phyloP scores from a whole-genome alignment of 92 coral and sea anemone genomes.

The Zoanthus gigantus region DNA sequence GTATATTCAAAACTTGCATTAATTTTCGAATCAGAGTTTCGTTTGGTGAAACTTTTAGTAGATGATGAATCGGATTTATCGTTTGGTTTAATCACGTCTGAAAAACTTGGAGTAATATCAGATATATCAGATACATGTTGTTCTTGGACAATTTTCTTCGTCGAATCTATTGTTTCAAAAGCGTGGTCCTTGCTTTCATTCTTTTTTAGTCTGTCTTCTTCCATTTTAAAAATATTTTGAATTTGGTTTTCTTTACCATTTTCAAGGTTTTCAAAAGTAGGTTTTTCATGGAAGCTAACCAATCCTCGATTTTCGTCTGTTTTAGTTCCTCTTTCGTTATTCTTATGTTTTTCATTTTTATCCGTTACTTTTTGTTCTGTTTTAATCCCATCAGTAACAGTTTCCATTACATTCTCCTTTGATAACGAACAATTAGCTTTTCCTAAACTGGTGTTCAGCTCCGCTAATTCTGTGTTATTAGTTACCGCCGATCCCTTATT shows the following conservation, averaged over 20 bases:
- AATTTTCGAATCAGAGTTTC: not conserved
- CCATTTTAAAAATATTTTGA: not conserved
- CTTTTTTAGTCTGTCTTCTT: not conserved
- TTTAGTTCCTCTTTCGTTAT: not conserved
- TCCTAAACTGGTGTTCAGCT: slow-evolving; percentile 12
- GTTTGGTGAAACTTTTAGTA: not conserved
- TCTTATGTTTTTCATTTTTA: not conserved
- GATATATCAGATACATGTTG: not conserved
- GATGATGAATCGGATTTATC: not conserved
- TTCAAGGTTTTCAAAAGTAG: not conserved
- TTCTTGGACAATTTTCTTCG: not conserved
- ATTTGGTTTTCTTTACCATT: not conserved
- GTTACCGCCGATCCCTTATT: slow-evolving; percentile 35
- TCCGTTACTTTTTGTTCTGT: not conserved
- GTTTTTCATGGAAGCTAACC: not conserved
- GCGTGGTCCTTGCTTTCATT: not conserved
- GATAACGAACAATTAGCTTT: not conserved
- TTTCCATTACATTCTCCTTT: not conserved
- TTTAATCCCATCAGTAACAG: slow-evolving; percentile 9
- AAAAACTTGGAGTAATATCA: not conserved
- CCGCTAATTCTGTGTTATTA: slow-evolving; percentile 5
- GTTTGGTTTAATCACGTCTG: not conserved
- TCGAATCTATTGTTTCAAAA: not conserved
- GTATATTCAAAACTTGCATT: slow-evolving; percentile 6
- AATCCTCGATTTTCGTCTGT: not conserved